These are phyloP conservation scores for Ciconia maguari DNA, from an alignment of 2,113 vertebrate species.

Conservation along the genomic window DNA sequence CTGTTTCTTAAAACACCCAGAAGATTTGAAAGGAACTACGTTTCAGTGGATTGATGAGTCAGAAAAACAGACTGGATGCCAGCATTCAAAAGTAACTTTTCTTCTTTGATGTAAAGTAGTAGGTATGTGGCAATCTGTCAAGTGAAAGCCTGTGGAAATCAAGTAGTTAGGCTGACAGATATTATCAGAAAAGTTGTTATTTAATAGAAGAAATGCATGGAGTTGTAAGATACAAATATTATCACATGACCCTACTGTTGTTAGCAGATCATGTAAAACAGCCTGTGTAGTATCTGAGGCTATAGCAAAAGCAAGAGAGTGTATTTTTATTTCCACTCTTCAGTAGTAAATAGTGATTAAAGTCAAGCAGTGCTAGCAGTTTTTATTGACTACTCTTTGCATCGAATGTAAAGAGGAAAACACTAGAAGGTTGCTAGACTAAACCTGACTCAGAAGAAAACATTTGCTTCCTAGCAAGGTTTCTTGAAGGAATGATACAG, in stretches of 20 bases:
- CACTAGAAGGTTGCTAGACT: not conserved
- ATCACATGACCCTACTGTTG: not conserved
- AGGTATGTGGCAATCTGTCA: not conserved
- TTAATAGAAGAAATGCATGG: not conserved
- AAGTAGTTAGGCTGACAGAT: not conserved
- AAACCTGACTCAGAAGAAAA: not conserved
- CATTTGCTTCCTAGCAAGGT: not conserved
- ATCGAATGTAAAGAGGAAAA: not conserved
- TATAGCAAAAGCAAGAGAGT: not conserved
- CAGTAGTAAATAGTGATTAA: not conserved
- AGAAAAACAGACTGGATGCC: not conserved
- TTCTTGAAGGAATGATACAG: not conserved
- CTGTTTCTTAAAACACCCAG: not conserved
- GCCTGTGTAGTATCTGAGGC: not conserved
- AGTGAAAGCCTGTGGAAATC: not conserved
- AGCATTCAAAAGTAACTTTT: not conserved
- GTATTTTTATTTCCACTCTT: not conserved
- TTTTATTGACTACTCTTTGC: not conserved
- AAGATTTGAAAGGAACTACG: not conserved
- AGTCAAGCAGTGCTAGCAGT: not conserved
- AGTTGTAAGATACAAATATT: not conserved
- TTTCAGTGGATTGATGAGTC: not conserved
- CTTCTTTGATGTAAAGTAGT: not conserved
- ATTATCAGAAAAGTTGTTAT: not conserved
- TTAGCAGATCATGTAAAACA: not conserved